Percentiles rank a stretch among this genome's conserved stretches.
phyloP scores from a whole-genome alignment of 2,113 vertebrate species.

The Cyrtonyx montezumae region DNA sequence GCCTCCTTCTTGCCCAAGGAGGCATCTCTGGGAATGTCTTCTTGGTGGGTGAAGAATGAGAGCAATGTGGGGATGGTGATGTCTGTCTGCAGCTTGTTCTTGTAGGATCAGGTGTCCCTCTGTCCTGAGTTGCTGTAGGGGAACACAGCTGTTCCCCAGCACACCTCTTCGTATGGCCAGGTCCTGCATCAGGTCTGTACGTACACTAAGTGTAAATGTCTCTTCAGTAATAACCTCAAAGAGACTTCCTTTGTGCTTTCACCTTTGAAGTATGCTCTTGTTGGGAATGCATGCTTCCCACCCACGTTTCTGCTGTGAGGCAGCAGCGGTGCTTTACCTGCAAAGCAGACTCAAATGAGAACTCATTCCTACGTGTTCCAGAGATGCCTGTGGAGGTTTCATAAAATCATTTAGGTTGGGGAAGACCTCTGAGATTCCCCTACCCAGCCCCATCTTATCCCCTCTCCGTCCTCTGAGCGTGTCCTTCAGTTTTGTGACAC shows the following conservation, averaged over 20 bases:
- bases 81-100: background rate
- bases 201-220: background rate
- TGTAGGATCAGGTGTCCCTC: background rate
- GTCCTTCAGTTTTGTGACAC: too few relatives aligned
- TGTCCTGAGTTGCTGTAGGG: background rate
- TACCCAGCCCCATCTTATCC: too few relatives aligned
- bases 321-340: rapidly evolving
- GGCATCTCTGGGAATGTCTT: background rate
- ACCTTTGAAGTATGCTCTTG: constrained; percentile 3
- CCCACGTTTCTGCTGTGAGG: background rate
- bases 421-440: too few relatives aligned
- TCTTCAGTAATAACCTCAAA: background rate
- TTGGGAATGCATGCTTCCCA: background rate
- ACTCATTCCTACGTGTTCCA: rapidly evolving
- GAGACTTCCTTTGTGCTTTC: background rate
- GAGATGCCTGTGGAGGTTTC: background rate
- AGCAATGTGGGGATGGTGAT: background rate
- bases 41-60: background rate
- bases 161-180: background rate
- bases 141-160: background rate
- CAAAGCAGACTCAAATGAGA: background rate
- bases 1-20: background rate
- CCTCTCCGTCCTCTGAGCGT: too few relatives aligned
- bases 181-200: background rate
- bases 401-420: too few relatives aligned